Evolutionary conservation across 1,140 invertebrate species (phyloP).

Genomic region (Meloidogyne floridensis): DNA sequence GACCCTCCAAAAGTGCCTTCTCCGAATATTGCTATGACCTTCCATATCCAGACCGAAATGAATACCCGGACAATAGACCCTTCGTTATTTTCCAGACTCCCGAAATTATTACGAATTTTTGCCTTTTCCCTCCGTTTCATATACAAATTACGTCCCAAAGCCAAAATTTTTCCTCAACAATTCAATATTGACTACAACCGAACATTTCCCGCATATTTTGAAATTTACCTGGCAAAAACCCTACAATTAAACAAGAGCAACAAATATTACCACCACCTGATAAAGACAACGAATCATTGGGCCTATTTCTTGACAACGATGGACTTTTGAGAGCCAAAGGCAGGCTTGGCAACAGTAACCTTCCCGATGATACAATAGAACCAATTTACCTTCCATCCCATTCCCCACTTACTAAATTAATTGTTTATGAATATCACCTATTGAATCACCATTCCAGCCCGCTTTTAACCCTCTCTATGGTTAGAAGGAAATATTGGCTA

Average conservation of each 20-base stretch:
- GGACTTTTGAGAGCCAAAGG: not conserved
- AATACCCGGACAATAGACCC: not conserved
- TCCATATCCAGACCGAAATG: not conserved
- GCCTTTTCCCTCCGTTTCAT: not conserved
- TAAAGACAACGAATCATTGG: not conserved
- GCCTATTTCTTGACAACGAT: not conserved
- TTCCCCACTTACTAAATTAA: not conserved
- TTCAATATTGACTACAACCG: not conserved
- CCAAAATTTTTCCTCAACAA: too few relatives aligned
- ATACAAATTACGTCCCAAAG: too few relatives aligned
- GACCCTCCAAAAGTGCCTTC: not conserved
- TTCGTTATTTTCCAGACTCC: not conserved
- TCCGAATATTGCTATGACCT: not conserved
- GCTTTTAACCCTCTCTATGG: not conserved
- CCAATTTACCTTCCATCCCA: constrained; percentile 14
- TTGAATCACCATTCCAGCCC: not conserved
- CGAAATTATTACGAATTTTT: not conserved
- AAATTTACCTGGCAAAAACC: not conserved
- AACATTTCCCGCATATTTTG: not conserved
- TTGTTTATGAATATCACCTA: not conserved
- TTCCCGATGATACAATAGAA: not conserved
- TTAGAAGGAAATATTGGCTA: not conserved
- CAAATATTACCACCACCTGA: not conserved
- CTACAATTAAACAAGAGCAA: not conserved
- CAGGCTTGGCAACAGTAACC: not conserved